Evolutionary conservation across 2,113 vertebrate genomes (phyloP), one percentile per base, ranked within the genome.

Genomic region (Leptosomus discolor): DNA sequence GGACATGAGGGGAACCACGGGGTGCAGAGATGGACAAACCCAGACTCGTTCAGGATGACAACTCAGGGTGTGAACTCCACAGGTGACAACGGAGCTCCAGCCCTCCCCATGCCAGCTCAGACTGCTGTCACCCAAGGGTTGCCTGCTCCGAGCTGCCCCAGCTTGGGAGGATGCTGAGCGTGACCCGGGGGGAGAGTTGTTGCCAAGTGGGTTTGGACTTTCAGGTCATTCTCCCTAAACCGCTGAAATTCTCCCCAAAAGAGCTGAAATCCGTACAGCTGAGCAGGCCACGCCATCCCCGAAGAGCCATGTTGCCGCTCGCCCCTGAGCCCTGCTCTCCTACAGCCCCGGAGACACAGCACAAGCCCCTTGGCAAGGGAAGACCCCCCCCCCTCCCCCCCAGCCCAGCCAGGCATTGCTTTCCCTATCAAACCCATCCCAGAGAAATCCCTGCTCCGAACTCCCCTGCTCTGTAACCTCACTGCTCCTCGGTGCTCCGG

Each of bases 11-110:
- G 70, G 29, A 17, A 20, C 7, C 2, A 7, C 1, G 1, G 53
- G 21, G 11, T 32, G 46, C 4, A 1, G 64, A 21, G 41, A 5
- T 0, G 15, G 45, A 10, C 6, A 63, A 63, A 76, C 2, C 11
- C 56, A 3, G n/a, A 0, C 5, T 12, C 4, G 0, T 1, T 36
- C 57, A 10, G 30, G 39, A 45, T 5, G 8, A 0, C 32, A 9
- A 51, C 2, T 2, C 11, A 15, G 30, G 36, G 2, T 1, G 15
- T 14, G 41, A 46, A 7, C 51, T 24, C 56, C 22, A 24, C 13
- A 65, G 8, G 78, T 34, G 82, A 15, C 68, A 14, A 5, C 32
- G 1, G 27, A 27, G 46, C 51, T 24, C 46, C 2, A 3, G 27
- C 5, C 14, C 15, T 39, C 73, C 82, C 74, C 74, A 57, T 3